Evolutionary conservation across 2,797 vertebrate species (phyloP).

Genomic region (Sylvilagus floridanus): DNA sequence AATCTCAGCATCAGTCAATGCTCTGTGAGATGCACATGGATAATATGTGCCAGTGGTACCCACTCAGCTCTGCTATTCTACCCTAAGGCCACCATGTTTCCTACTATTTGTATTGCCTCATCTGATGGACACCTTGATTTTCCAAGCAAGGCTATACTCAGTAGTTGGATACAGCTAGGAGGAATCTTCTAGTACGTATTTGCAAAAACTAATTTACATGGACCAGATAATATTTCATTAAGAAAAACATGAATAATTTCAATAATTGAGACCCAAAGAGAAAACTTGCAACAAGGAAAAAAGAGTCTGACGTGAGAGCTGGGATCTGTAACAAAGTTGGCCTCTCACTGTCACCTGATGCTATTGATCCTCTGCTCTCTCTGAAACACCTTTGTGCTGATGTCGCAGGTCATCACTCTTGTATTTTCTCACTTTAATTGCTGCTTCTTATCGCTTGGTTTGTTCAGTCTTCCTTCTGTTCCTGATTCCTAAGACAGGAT

Average conservation of each 20-base stretch:
- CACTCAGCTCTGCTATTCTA: not conserved
- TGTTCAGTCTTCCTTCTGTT: not conserved
- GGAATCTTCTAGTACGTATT: not conserved
- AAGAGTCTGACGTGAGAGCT: not conserved
- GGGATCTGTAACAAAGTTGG: not conserved
- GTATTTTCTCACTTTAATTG: not conserved
- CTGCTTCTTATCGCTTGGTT: not conserved
- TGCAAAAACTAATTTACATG: slow-evolving; percentile 15
- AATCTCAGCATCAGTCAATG: not conserved
- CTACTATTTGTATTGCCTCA: not conserved
- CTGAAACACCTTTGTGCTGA: not conserved
- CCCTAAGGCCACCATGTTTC: not conserved
- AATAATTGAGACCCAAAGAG: not conserved
- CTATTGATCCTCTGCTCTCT: not conserved
- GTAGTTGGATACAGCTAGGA: not conserved
- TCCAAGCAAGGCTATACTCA: not conserved
- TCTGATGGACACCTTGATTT: not conserved
- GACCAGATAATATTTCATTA: not conserved
- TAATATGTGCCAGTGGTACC: not conserved
- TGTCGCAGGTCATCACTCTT: not conserved
- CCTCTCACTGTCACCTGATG: not conserved
- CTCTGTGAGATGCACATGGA: not conserved
- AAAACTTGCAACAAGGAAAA: not conserved
- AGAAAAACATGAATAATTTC: not conserved
- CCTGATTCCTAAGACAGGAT: not conserved